Percentiles rank a stretch among this genome's conserved stretches.
Evolutionary conservation across 2,888 invertebrate genomes (phyloP).

Genomic region (Sinhomidia bicolor): DNA sequence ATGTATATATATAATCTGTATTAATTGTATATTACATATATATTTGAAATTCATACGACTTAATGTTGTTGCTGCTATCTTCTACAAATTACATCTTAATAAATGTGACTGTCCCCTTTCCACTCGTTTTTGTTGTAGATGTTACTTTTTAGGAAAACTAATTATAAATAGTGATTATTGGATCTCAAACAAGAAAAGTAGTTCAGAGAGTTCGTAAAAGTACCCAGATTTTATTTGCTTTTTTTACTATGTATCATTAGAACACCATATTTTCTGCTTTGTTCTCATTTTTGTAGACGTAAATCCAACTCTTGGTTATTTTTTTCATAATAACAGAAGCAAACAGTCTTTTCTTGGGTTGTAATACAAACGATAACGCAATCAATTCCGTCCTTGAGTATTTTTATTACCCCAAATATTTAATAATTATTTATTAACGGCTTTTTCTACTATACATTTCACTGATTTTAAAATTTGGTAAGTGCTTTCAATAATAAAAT

Average conservation of each 20-base stretch:
- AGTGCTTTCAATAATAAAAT: conserved; percentile 27
- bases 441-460: not conserved
- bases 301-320: conserved; percentile 4
- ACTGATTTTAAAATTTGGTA: conserved; percentile 55
- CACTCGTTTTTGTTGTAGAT: not conserved
- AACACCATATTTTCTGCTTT: not conserved
- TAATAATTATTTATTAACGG: not conserved
- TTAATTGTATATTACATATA: not conserved
- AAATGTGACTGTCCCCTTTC: not conserved
- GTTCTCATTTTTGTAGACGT: not conserved
- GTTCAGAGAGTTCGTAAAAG: not conserved
- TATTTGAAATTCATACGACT: conserved; percentile 24
- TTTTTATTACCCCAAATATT: conserved; percentile 44
- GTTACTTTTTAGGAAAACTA: not conserved
- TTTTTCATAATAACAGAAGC: conserved; percentile 53
- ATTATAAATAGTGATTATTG: not conserved
- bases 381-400: conserved; percentile 54
- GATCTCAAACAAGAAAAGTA: not conserved
- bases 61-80: not conserved
- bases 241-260: not conserved
- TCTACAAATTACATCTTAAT: not conserved
- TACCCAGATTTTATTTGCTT: not conserved
- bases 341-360: conserved; percentile 73
- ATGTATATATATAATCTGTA: not conserved
- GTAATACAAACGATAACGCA: conserved; percentile 49